A percentile compares a stretch with the other conserved stretches of the same genome.
Evolutionary conservation across 2,888 invertebrate species (phyloP).

Genomic region (Hypolimnas misippus): DNA sequence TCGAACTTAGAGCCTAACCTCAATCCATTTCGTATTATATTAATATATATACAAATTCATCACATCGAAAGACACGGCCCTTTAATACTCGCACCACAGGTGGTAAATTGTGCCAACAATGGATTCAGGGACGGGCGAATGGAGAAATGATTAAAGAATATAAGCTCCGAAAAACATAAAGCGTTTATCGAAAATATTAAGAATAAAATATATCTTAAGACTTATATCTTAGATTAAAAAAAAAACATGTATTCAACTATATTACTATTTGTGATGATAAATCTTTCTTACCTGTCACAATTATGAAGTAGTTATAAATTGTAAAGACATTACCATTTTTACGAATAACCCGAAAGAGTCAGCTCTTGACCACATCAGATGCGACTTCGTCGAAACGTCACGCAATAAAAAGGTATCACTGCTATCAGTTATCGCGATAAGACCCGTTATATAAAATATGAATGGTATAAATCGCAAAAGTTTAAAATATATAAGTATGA

Average conservation of each 20-base stretch:
- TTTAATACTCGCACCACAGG: conserved; percentile 41
- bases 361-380: too few relatives aligned
- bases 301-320: too few relatives aligned
- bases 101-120: conserved; percentile 47
- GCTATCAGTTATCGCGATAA: too few relatives aligned
- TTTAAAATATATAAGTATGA: too few relatives aligned
- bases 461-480: too few relatives aligned
- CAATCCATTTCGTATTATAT: conserved; percentile 6
- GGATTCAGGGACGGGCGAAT: conserved; percentile 18
- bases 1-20: not conserved
- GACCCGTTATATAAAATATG: too few relatives aligned
- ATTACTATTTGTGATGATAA: too few relatives aligned
- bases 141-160: conserved; percentile 23
- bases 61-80: conserved; percentile 41
- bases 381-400: too few relatives aligned
- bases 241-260: not conserved
- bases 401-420: too few relatives aligned
- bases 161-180: conserved; percentile 3
- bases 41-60: conserved; percentile 33
- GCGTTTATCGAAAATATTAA: not conserved
- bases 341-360: too few relatives aligned
- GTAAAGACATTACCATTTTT: too few relatives aligned
- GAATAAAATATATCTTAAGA: not conserved
- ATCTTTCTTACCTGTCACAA: too few relatives aligned
- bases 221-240: not conserved